phyloP scores from a whole-genome alignment of 1,140 invertebrate genomes.

The Chionoecetes opilio region DNA sequence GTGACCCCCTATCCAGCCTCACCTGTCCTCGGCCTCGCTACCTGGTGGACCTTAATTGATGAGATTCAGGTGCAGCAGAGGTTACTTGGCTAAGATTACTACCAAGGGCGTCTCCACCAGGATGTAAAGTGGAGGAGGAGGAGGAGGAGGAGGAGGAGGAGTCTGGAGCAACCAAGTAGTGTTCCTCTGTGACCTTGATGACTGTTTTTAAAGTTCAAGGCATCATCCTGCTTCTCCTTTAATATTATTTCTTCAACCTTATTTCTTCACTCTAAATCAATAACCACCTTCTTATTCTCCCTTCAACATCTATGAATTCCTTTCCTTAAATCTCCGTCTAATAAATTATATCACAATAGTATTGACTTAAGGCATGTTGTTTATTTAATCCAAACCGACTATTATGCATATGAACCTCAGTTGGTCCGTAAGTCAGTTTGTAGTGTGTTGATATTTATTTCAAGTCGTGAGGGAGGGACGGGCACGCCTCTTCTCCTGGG shows the following conservation, averaged over 20 bases:
- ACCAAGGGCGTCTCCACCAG: constrained; percentile 14
- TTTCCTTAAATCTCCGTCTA: background rate
- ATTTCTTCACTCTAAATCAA: too few species aligned
- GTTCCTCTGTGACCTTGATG: background rate
- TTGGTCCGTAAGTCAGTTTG: background rate
- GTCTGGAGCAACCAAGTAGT: background rate
- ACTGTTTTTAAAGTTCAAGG: constrained; percentile 29
- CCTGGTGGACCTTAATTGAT: background rate
- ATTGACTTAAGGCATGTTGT: background rate
- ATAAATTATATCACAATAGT: background rate
- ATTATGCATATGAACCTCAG: background rate
- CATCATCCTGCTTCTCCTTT: background rate
- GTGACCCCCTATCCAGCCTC: background rate
- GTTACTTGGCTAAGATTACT: background rate
- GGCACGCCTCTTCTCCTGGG: background rate
- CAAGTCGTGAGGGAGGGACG: background rate
- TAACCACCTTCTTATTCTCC: background rate
- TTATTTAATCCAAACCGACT: background rate
- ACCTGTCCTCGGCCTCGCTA: background rate
- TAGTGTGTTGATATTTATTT: background rate
- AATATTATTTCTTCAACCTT: background rate
- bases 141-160: background rate
- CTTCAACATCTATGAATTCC: background rate
- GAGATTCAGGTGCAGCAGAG: constrained; percentile 14
- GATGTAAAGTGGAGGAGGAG: background rate